Evolutionary conservation across 2,113 vertebrate species (phyloP), one percentile per base, ranked within the genome.

Genomic region (Gymnarchus niloticus): DNA sequence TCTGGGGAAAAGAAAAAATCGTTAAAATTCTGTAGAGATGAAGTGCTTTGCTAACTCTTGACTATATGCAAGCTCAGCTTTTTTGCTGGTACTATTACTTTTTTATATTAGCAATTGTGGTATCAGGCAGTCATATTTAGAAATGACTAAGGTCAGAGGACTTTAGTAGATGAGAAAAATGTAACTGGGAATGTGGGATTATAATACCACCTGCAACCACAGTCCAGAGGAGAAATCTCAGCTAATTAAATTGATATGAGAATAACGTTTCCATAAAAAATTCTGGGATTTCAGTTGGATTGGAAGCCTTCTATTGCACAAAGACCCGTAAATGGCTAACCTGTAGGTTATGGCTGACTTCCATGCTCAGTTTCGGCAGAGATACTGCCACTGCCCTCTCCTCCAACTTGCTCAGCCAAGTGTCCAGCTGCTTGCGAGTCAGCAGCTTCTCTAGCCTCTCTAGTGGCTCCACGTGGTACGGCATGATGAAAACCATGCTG

Each of bases 341-440:
- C 95, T 99, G 97, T 44, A 99, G 95, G 90, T 99, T 96, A 0
- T 99, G 97, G 91, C 96, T 97, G 91, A 98, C 97, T 90, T 99
- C 97, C 89, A 99, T 46, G 37, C 88, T 91, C 0, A 97, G 93
- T 92, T 97, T 99, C 10, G 98, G 98, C 84, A 99, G 90, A 0
- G 98, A 99, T 91, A 99, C 95, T 88, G 98, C 97, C 1, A 99
- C 95, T 0, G 97, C 96, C 87, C 48, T 95, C 90, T 94, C 96
- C 93, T 97, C 93, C 94, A 96, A 89, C 90, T 98, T 98, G 90
- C 95, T 87, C 84, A 96, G 80, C 98, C 98, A 99, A 56, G 87
- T 88, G 87, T 97, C 96, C 6, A 99, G 92, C 92, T 99, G 98
- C 33, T 96, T 94, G 86, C 91, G 96, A 86, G 95, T 99, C 90